phyloP scores from a whole-genome alignment of 2,888 invertebrate species.

The Chorisops tibialis region DNA sequence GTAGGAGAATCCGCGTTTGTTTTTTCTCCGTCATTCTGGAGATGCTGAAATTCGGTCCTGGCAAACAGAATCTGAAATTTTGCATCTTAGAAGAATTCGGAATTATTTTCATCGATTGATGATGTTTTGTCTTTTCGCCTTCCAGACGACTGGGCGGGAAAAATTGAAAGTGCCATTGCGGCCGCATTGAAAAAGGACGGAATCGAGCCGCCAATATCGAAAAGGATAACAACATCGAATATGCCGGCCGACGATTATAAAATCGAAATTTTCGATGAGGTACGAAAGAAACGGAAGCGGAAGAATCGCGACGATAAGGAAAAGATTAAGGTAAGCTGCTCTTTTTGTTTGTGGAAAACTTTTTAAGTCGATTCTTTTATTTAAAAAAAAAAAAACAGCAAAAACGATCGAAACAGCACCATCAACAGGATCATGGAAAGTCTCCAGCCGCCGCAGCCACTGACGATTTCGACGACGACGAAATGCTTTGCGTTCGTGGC shows the following conservation, averaged over 20 bases:
- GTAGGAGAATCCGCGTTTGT: conserved; percentile 39
- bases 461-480: conserved; percentile 67
- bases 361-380: background rate
- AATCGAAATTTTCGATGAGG: conserved; percentile 53
- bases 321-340: conserved; percentile 46
- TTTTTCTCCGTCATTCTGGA: no score
- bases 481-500: conserved; percentile 76
- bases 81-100: no score
- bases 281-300: conserved; percentile 46
- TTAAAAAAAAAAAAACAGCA: background rate
- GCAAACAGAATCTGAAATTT: conserved; percentile 31
- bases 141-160: conserved; percentile 72
- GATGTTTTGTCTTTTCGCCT: background rate
- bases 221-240: conserved; percentile 31
- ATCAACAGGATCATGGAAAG: background rate
- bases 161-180: conserved; percentile 74
- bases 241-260: conserved; percentile 32
- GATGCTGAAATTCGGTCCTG: background rate
- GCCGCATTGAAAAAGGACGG: conserved; percentile 70
- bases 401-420: conserved; percentile 5
- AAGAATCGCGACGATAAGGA: conserved; percentile 58
- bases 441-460: no score
- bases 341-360: background rate
- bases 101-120: background rate
- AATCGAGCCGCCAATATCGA: conserved; percentile 46